phyloP scores from a whole-genome alignment of 2,113 vertebrate species.

The Osmerus mordax region DNA sequence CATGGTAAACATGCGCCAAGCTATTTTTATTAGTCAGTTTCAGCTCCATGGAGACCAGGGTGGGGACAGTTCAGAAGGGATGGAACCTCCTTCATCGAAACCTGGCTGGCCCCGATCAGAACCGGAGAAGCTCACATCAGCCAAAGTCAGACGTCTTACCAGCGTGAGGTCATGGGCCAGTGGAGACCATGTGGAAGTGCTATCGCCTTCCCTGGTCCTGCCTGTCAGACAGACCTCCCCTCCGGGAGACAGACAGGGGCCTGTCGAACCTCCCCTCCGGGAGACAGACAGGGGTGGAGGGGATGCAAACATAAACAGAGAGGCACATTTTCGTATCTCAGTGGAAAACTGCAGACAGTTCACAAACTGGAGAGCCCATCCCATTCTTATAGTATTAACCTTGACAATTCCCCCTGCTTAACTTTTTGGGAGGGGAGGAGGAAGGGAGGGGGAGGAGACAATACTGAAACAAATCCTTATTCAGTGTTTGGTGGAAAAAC shows the following conservation, averaged over 20 bases:
- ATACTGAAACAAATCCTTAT: slow-evolving; percentile 5
- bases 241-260: neutral
- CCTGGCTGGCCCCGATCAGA: slow-evolving; percentile 66
- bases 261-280: too few relatives aligned
- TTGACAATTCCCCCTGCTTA: too few relatives aligned
- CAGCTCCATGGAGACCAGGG: slow-evolving; percentile 69
- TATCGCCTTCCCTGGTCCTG: too few relatives aligned
- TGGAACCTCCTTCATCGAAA: slow-evolving; percentile 69
- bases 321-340: neutral
- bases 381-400: too few relatives aligned
- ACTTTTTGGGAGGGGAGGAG: too few relatives aligned
- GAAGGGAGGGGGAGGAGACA: too few relatives aligned
- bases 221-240: too few relatives aligned
- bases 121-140: slow-evolving; percentile 20
- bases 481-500: slow-evolving; percentile 30
- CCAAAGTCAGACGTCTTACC: neutral
- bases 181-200: too few relatives aligned
- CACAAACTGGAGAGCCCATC: too few relatives aligned
- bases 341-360: slow-evolving; percentile 1
- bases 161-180: too few relatives aligned
- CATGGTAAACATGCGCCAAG: slow-evolving; percentile 52
- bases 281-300: neutral
- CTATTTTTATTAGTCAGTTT: slow-evolving; percentile 73
- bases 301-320: neutral
- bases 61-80: slow-evolving; percentile 49